Evolutionary conservation across 2,888 invertebrate species (phyloP), one percentile per base, ranked within the genome.

Genomic region (Drosophila siamana): DNA sequence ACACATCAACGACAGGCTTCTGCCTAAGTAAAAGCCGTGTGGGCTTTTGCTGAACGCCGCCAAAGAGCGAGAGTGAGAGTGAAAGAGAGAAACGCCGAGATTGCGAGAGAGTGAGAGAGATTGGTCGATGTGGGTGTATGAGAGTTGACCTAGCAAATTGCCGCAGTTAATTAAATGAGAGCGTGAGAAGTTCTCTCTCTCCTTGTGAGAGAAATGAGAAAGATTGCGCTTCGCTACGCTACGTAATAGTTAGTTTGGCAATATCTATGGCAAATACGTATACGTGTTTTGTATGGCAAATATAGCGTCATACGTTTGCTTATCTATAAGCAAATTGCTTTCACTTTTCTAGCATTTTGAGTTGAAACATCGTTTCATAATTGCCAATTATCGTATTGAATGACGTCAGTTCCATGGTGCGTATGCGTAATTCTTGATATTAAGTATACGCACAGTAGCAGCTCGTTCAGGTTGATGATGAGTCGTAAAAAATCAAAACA

Each of bases 391-490:
- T 43, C 13, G 38, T 4, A 19, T 6, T 11, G 13, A 30, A 33
- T 73, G 78, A 68, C 78, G 61, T 73, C 22, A 16, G 57, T 16
- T 16, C 28, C 28, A 47, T 9, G 6, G 16, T 66, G 63, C 79
- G 76, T 75, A 69, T 74, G 75, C 47, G 60, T 75, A 61, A 78
- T 73, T 6, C n/a, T 11, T 22, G 6, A 26, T 46, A 52, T 61
- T 47, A 51, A 19, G 63, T 41, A 74, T 75, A 78, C 74, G 63
- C 28, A 19, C 22, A 41, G 33, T 47, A 13, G n/a, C 41, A n/a
- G 38, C 41, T 6, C n/a, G 33, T 33, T 22, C n/a, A 9, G 13
- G 9, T 19, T 24, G 8, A 6, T 46, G 8, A 26, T 11, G n/a
- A 15, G 55, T 16, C 7, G 24, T 24, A 13, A 15, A 26, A 46